Base-by-base conservation (phyloP, 1,140 invertebrate genomes). In the Oreohelix idahoensis region DNA sequence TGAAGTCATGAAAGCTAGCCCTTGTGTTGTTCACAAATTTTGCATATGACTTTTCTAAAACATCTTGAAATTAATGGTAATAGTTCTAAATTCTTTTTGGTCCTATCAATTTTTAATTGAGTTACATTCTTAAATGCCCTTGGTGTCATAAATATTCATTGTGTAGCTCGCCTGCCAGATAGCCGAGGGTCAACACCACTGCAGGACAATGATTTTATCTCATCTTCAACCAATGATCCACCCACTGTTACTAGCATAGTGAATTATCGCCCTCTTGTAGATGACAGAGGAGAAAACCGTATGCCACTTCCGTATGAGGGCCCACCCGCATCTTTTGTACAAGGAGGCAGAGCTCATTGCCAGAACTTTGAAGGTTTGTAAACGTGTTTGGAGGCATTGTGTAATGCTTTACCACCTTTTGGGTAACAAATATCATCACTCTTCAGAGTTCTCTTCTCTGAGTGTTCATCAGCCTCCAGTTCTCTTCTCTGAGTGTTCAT, bases 321-420 rank as follows among this genome's bases (percentile, higher is more conserved):
- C 4, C 69, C 76, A 17, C 79, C 74, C 15, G 23, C 58, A 1
- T 32, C 51, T 26, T 32, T 82, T 73, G 71, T 42, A 0, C n/a
- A 35, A 49, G 69, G 38, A 39, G 66, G 74, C n/a, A 74, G 87
- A 36, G 85, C 84, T 17, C 84, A 93, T 69, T 94, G 94, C 88
- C 87, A 93, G 80, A 93, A 94, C 87, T 94, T 93, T 90, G 94
- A 94, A 90, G 93, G 93, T 94, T 58, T 71, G 63, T 42, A 63
- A 29, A 49, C 15, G 26, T 76, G 20, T 74, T n/a, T n/a, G n/a
- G n/a, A n/a, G n/a, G n/a, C n/a, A n/a, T n/a, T n/a, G n/a, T n/a
- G n/a, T n/a, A n/a, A n/a, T n/a, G n/a, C n/a, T n/a, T n/a, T n/a
- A n/a, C n/a, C n/a, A n/a, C n/a, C n/a, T n/a, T n/a, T n/a, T n/a